Evolutionary conservation across 1,140 invertebrate genomes (phyloP), one percentile per base, ranked within the genome.

Genomic region (Pseudomyrmex concolor): DNA sequence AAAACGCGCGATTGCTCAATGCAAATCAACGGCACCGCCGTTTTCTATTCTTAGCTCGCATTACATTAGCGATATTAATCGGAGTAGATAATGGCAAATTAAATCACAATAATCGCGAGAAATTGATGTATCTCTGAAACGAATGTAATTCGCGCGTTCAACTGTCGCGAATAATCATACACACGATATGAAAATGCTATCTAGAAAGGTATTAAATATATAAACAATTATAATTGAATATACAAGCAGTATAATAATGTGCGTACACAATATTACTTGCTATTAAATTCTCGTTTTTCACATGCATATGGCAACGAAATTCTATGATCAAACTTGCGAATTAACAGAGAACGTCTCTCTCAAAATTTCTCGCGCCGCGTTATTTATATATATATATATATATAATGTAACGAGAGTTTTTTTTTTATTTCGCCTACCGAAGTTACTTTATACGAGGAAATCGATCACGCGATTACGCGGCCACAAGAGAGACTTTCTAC

Each of bases 401-500:
- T n/a, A n/a, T n/a, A n/a, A 80, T 45, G 25, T 71, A 67, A 77
- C 50, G 45, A 60, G n/a, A 74, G 66, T 50, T 73, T 84, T 66
- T 68, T 62, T 86, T 84, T 72, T 68, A 64, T 34, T 62, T 63
- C 10, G 15, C 7, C 59, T 54, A 60, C 63, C 51, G 45, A 34
- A 70, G 48, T 59, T 17, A 60, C 85, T 84, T 57, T 86, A 45
- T 62, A 64, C 80, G 83, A 81, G 76, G 88, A 86, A 81, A 90
- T 90, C 86, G 89, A 89, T 89, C 87, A 34, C 34, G 81, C 76
- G 85, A 89, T 90, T 87, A 76, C 77, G 77, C 85, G 74, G 82
- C 34, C 5, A 7, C 81, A 86, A 86, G 60, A 84, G 68, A 51
- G 70, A 89, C 88, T 90, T 89, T 90, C 89, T 89, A 89, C 82